Conservation (phyloP, 2,888 invertebrate genomes). For the Ophion ellenae region DNA sequence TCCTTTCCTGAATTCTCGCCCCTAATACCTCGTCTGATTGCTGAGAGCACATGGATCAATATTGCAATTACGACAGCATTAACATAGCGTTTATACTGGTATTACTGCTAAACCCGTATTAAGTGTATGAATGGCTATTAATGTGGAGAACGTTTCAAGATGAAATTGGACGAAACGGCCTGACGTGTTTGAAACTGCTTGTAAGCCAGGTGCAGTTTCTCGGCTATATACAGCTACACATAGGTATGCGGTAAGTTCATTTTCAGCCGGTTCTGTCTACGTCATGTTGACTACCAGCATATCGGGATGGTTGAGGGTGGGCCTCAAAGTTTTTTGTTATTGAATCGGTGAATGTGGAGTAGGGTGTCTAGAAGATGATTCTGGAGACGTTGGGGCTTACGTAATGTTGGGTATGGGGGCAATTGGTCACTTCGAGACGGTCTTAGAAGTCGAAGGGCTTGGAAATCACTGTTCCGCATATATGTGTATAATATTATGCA, state of each 20-base stretch:
- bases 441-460: too few species aligned
- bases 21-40: too few species aligned
- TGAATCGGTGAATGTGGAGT: too few species aligned
- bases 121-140: background rate
- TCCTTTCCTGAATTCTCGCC: background rate
- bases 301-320: too few species aligned
- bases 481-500: constrained; percentile 13
- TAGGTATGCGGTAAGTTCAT: background rate
- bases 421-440: too few species aligned
- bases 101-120: constrained; percentile 1
- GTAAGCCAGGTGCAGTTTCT: constrained; percentile 34
- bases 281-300: too few species aligned
- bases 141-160: constrained; percentile 6
- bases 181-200: constrained; percentile 23
- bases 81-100: background rate
- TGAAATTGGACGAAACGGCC: constrained; percentile 42
- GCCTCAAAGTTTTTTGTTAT: too few species aligned
- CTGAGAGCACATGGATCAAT: background rate
- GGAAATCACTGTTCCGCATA: background rate
- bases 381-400: too few species aligned
- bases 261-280: too few species aligned
- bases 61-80: background rate
- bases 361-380: too few species aligned
- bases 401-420: too few species aligned
- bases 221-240: background rate